phyloP scores from a whole-genome alignment of 2,113 vertebrate genomes.

The Fregetta grallaria region DNA sequence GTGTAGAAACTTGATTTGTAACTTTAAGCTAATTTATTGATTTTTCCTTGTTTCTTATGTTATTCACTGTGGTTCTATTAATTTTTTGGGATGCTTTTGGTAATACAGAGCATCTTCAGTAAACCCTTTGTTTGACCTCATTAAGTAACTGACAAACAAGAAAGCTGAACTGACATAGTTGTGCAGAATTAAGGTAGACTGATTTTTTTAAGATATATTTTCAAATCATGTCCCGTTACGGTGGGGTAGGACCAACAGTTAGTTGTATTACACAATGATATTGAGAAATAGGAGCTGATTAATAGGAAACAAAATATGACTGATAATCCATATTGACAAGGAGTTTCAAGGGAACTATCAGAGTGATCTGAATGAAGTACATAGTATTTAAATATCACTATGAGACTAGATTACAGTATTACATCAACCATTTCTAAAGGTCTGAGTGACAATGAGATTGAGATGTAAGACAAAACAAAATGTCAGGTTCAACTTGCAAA shows the following conservation, averaged over 20 bases:
- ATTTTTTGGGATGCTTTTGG: neutral
- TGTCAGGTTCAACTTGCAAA: slow-evolving; percentile 10
- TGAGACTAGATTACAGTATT: slow-evolving; percentile 12
- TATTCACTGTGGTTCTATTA: neutral
- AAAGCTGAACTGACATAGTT: neutral
- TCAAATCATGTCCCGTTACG: neutral
- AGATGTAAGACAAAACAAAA: slow-evolving; percentile 49
- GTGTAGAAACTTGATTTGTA: neutral
- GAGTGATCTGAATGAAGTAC: neutral
- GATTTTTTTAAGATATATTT: neutral
- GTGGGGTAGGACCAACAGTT: neutral
- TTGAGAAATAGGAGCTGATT: neutral
- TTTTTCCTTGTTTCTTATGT: neutral
- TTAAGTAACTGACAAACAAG: neutral
- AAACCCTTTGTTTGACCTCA: neutral
- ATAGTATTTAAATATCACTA: slow-evolving; percentile 10
- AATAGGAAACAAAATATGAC: neutral
- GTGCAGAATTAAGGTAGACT: neutral
- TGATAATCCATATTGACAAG: neutral
- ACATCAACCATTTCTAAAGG: slow-evolving; percentile 39
- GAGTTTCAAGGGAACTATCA: neutral
- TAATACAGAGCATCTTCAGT: neutral
- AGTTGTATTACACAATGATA: neutral
- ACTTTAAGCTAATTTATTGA: neutral
- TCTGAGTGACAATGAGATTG: slow-evolving; percentile 48